Percentiles rank a stretch among this genome's conserved stretches.
phyloP scores from a whole-genome alignment of 2,797 vertebrate genomes.

The Rachycentron canadum region DNA sequence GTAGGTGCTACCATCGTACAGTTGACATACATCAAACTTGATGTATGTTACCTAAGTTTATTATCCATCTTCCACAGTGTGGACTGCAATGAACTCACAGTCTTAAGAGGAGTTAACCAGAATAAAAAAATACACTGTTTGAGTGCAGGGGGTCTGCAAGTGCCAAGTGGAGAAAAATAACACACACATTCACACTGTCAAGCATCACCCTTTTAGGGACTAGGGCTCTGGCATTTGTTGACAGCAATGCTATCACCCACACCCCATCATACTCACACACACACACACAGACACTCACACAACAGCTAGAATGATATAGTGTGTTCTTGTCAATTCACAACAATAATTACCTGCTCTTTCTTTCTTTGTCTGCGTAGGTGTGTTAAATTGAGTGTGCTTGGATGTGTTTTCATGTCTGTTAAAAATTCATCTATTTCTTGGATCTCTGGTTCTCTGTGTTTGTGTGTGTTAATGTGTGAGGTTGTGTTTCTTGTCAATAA shows the following conservation, averaged over 20 bases:
- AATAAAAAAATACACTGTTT: conserved; percentile 28
- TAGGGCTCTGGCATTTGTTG: conserved; percentile 61
- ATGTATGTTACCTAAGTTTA: no score
- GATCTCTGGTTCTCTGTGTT: conserved; percentile 6
- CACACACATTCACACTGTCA: conserved; percentile 54
- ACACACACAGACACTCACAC: conserved; percentile 17
- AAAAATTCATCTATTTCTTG: conserved; percentile 41
- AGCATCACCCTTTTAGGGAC: conserved; percentile 58
- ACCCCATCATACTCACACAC: conserved; percentile 35
- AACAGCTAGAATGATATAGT: conserved; percentile 57
- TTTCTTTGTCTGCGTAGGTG: conserved; percentile 3
- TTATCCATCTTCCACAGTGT: no score
- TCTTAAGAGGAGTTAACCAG: conserved; percentile 30
- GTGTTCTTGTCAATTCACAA: conserved; percentile 58
- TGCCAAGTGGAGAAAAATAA: conserved; percentile 53
- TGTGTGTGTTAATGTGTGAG: conserved; percentile 3
- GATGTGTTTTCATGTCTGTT: conserved; percentile 55
- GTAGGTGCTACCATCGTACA: no score
- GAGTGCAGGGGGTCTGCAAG: conserved; percentile 19
- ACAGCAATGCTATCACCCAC: conserved; percentile 58
- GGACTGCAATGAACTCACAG: no score
- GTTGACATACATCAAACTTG: no score
- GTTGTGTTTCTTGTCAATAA: conserved; percentile 52
- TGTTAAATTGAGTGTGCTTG: conserved; percentile 47
- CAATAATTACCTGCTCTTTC: conserved; percentile 64